Evolutionary conservation across 2,888 invertebrate species (phyloP), one percentile per base, ranked within the genome.

Genomic region (Caenorhabditis imperialis): DNA sequence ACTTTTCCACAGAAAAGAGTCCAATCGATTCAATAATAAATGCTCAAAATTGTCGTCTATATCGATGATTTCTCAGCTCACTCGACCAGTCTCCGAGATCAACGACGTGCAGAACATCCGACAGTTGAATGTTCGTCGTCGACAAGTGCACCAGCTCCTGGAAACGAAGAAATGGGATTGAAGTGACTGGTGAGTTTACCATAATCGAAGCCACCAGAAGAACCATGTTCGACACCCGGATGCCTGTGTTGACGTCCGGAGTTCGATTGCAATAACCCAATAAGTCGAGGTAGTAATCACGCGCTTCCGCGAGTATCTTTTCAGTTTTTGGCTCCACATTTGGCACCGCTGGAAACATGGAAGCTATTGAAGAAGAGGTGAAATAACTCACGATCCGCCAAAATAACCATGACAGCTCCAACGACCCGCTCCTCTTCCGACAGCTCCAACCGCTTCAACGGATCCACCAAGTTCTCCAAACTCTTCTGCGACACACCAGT

Each of bases 321-420:
- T 55, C 50, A 12, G 65, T 58, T 14, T 69, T 61, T 8, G 42
- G 33, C 6, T 51, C 16, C 14, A 75, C 62, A 42, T 71, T 55
- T 0, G 72, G 70, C 3, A 70, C 61, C 16, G 55, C 63, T 73
- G 16, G 33, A 65, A 42, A 10, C n/a, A n/a, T n/a, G n/a, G n/a
- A n/a, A n/a, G n/a, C n/a, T n/a, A n/a, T n/a, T n/a, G n/a, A n/a
- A n/a, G n/a, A n/a, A n/a, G n/a, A n/a, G n/a, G n/a, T n/a, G n/a
- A n/a, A n/a, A n/a, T n/a, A 38, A 54, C 71, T 75, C 38, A 78
- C 78, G 57, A 58, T 79, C 79, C 6, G 65, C 75, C n/a, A 73
- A 54, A 38, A 77, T 74, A 7, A 73, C 70, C 55, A 70, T 62
- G 20, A 77, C 58, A 5, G 75, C 72, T 10, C 72, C 78, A 20